Percentiles rank a stretch among this genome's conserved stretches.
Conservation (phyloP, 1,140 invertebrate species). For the Cyclargus thomasi region DNA sequence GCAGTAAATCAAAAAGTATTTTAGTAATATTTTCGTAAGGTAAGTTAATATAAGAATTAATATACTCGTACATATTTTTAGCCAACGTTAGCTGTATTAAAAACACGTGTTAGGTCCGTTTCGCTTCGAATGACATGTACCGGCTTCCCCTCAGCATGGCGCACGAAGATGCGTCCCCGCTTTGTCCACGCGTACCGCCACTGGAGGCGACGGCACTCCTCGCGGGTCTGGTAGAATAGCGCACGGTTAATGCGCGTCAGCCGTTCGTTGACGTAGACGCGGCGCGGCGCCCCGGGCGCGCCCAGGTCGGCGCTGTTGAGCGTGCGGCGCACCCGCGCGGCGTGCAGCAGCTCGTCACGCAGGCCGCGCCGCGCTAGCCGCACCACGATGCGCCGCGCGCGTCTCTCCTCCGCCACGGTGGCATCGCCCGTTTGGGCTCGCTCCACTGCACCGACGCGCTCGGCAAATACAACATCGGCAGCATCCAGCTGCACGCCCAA, state of each 20-base stretch:
- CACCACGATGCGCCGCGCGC: constrained; percentile 22
- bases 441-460: neutral
- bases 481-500: neutral
- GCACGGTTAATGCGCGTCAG: constrained; percentile 24
- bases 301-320: constrained; percentile 21
- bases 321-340: constrained; percentile 27
- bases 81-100: neutral
- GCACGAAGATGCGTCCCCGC: constrained; percentile 19
- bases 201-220: constrained; percentile 7
- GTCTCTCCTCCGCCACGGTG: neutral
- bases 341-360: constrained; percentile 26
- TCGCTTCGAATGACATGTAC: constrained; percentile 13
- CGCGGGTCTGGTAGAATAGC: constrained; percentile 25
- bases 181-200: constrained; percentile 29
- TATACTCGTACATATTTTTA: neutral
- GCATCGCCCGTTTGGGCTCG: neutral
- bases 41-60: too few relatives aligned
- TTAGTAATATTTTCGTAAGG: neutral
- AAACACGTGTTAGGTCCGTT: constrained; percentile 6
- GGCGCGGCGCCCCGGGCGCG: constrained; percentile 12
- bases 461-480: neutral
- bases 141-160: neutral
- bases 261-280: constrained; percentile 31
- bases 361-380: constrained; percentile 22
- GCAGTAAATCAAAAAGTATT: neutral